Conservation (phyloP, 1,140 invertebrate genomes). For the Drosophila repletoides region DNA sequence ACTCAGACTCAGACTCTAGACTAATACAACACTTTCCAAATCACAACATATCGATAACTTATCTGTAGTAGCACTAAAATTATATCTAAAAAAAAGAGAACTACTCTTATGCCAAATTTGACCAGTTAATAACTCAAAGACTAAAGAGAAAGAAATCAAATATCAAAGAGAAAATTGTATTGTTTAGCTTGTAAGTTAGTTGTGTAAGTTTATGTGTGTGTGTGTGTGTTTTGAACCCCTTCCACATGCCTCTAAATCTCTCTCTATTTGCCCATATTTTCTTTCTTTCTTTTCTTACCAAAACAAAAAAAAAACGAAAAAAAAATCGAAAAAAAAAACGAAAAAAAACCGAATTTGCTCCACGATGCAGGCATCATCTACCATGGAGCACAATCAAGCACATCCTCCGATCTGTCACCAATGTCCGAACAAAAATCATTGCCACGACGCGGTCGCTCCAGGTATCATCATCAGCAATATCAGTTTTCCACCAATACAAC, state of each 20-base stretch:
- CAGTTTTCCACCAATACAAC: slow-evolving; percentile 83
- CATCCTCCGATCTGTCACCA: slow-evolving; percentile 89
- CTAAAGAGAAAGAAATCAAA: slow-evolving; percentile 40
- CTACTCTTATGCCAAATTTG: slow-evolving; percentile 4
- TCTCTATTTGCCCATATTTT: slow-evolving; percentile 72
- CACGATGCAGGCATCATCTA: slow-evolving; percentile 87
- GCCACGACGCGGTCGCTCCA: slow-evolving; percentile 87
- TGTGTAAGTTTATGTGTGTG: slow-evolving; percentile 16
- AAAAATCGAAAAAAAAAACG: slow-evolving; percentile 29
- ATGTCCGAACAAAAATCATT: slow-evolving; percentile 90
- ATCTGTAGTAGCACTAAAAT: slow-evolving; percentile 71
- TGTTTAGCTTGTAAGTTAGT: slow-evolving; percentile 33
- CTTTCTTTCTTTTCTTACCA: slow-evolving; percentile 57
- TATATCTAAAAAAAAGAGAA: background rate
- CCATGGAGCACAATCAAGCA: slow-evolving; percentile 89
- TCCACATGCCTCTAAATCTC: slow-evolving; percentile 32
- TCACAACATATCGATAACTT: slow-evolving; percentile 82
- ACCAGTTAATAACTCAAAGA: slow-evolving; percentile 32
- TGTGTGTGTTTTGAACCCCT: slow-evolving; percentile 2
- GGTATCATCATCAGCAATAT: slow-evolving; percentile 84
- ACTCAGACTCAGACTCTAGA: slow-evolving; percentile 82
- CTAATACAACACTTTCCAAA: slow-evolving; percentile 81
- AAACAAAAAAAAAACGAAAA: slow-evolving; percentile 26
- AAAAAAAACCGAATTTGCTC: slow-evolving; percentile 15
- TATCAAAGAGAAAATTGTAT: slow-evolving; percentile 6